Evolutionary conservation across 1,140 invertebrate genomes (phyloP).

Genomic region (Limonius californicus): DNA sequence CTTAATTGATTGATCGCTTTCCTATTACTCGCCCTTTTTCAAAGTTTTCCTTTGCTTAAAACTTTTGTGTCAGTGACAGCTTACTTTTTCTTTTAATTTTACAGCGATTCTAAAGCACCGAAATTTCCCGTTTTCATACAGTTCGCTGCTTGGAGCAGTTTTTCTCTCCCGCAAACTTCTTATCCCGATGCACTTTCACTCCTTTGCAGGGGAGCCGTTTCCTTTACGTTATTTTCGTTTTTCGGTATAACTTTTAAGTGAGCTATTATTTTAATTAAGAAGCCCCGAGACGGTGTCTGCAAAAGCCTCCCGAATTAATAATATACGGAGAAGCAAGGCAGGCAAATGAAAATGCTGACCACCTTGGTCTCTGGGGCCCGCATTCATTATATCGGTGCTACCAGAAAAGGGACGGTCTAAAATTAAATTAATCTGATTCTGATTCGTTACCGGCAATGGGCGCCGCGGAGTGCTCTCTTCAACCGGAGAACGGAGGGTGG

Average conservation of each 20-base stretch:
- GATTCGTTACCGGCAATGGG: slow-evolving; percentile 19
- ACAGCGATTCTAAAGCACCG: no score
- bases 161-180: no score
- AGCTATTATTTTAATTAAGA: background rate
- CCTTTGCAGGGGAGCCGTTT: no score
- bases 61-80: no score
- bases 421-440: slow-evolving; percentile 26
- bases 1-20: no score
- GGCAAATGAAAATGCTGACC: slow-evolving; percentile 20
- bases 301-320: background rate
- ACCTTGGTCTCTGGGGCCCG: slow-evolving; percentile 8
- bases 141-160: no score
- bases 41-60: no score
- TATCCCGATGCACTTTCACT: no score
- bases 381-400: slow-evolving; percentile 21
- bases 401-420: slow-evolving; percentile 18
- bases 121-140: no score
- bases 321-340: background rate
- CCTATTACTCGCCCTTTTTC: no score
- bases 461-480: background rate
- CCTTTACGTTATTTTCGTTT: background rate
- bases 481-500: background rate
- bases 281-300: background rate
- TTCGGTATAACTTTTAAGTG: background rate
- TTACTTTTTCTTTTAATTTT: no score